Percentiles rank a stretch among this genome's conserved stretches.
Conservation (phyloP, 1,140 invertebrate genomes). For the Parasteatoda tepidariorum region DNA sequence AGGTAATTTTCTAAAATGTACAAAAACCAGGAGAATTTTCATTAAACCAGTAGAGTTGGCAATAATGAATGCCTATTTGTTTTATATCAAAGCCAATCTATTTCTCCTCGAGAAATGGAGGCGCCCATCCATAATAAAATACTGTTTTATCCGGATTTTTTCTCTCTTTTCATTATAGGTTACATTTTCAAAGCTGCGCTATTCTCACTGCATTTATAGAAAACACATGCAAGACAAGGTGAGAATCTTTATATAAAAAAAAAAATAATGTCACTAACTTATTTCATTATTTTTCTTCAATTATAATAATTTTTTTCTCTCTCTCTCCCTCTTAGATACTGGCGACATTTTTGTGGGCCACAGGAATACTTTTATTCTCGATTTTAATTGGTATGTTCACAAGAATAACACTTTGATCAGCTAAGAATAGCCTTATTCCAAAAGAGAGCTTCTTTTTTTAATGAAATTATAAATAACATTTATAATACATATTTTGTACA, state of each 20-base stretch:
- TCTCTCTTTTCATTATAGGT: no score
- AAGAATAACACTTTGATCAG: background rate
- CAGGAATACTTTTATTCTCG: background rate
- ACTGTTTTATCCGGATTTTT: no score
- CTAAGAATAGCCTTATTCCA: background rate
- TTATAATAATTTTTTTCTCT: background rate
- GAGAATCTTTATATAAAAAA: background rate
- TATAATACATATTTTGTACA: no score
- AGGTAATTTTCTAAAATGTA: no score
- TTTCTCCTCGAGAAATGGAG: no score
- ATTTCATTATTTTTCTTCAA: background rate
- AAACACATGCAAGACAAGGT: conserved; percentile 50
- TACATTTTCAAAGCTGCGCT: conserved; percentile 22
- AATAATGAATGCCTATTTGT: no score
- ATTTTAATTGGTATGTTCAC: conserved; percentile 6
- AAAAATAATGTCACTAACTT: background rate
- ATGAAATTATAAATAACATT: no score
- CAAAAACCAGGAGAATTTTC: no score
- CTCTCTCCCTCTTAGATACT: background rate
- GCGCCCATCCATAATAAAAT: no score
- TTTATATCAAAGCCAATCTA: no score
- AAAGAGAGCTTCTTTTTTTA: no score
- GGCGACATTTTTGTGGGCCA: background rate
- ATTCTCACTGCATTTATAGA: conserved; percentile 15
- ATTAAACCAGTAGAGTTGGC: no score